Evolutionary conservation across 2,797 vertebrate genomes (phyloP).

Genomic region (Macroramphosus scolopax): DNA sequence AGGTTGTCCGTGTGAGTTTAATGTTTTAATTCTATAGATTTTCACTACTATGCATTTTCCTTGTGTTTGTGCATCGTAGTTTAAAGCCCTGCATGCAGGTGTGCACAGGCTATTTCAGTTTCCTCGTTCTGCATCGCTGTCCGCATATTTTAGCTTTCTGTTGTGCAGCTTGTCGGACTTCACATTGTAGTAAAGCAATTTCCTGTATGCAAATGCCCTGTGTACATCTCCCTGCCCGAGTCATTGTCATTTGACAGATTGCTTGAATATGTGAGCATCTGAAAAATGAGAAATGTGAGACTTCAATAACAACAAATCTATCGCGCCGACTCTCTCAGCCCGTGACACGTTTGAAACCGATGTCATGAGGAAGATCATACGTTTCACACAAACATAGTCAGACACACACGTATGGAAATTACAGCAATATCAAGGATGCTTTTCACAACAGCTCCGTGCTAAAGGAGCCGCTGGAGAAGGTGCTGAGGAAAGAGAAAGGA

Average conservation of each 20-base stretch:
- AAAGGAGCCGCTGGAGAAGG: conserved; percentile 32
- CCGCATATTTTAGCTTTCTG: conserved; percentile 51
- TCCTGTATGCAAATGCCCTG: conserved; percentile 78
- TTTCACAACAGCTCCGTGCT: conserved; percentile 35
- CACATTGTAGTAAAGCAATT: conserved; percentile 77
- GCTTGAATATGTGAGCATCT: conserved; percentile 62
- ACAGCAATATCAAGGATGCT: conserved; percentile 45
- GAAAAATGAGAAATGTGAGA: conserved; percentile 68
- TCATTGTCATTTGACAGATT: conserved; percentile 74
- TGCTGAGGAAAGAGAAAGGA: conserved; percentile 29
- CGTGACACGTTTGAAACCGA: conserved; percentile 48
- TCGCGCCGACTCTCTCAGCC: conserved; percentile 41
- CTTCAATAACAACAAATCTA: conserved; percentile 57
- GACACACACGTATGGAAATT: too few relatives aligned
- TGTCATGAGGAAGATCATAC: conserved; percentile 40
- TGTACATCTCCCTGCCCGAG: conserved; percentile 70
- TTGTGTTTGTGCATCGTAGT: conserved; percentile 3
- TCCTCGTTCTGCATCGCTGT: conserved; percentile 41
- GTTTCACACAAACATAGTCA: conserved; percentile 23
- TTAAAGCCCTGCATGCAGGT: conserved; percentile 16
- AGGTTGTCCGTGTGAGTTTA: too few relatives aligned
- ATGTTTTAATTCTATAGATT: too few relatives aligned
- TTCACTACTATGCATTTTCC: too few relatives aligned
- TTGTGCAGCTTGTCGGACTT: conserved; percentile 68
- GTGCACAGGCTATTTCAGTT: conserved; percentile 58